phyloP scores from a whole-genome alignment of 2,797 vertebrate species.

The Poeciliopsis gracilis region DNA sequence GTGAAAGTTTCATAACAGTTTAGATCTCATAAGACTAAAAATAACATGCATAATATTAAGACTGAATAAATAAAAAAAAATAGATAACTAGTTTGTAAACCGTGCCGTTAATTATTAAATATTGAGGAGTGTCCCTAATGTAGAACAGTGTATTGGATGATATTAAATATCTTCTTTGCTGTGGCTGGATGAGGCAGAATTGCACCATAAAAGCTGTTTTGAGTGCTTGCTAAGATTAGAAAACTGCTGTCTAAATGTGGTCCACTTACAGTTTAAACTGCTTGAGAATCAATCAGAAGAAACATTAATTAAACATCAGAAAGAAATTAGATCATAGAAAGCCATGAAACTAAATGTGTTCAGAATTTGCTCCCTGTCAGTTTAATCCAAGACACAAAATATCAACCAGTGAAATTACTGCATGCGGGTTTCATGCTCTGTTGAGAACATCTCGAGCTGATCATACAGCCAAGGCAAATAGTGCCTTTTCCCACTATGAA shows the following conservation, averaged over 20 bases:
- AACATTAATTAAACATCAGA: neutral
- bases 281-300: constrained; percentile 1
- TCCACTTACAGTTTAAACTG: neutral
- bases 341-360: neutral
- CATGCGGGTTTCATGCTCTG: neutral
- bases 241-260: neutral
- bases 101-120: neutral
- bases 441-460: neutral
- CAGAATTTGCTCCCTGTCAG: neutral
- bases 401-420: neutral
- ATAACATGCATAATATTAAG: neutral
- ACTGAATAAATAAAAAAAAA: neutral
- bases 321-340: neutral
- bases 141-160: neutral
- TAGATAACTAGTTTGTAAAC: neutral
- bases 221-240: neutral
- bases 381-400: neutral
- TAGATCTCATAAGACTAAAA: neutral
- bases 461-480: neutral
- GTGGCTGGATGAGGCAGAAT: neutral
- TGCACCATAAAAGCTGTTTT: neutral
- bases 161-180: neutral
- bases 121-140: neutral
- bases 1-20: neutral
- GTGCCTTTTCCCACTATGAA: neutral